Percentiles rank a stretch among this genome's conserved stretches.
phyloP scores from a whole-genome alignment of 2,113 vertebrate species.

The Pituophis catenifer region DNA sequence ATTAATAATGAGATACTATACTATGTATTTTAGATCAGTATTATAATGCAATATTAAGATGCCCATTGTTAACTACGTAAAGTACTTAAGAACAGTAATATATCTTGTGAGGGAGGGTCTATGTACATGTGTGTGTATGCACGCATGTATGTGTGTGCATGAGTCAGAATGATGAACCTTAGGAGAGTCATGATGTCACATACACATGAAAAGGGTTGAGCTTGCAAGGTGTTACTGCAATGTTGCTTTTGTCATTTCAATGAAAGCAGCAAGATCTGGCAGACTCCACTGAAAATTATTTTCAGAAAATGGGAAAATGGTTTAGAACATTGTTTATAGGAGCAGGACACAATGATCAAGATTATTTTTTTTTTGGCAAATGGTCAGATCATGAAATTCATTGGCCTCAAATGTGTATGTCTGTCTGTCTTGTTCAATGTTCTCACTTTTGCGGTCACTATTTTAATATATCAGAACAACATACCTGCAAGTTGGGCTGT shows the following conservation, averaged over 20 bases:
- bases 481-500: conserved; percentile 88
- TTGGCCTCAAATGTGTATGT: background rate
- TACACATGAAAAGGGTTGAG: background rate
- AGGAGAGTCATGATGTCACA: background rate
- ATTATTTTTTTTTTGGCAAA: background rate
- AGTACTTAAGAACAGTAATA: background rate
- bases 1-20: background rate
- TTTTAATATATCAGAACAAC: conserved; percentile 14
- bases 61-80: background rate
- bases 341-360: background rate
- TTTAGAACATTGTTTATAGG: background rate
- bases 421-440: background rate
- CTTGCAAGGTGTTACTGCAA: background rate
- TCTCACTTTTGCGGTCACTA: background rate
- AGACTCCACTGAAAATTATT: background rate
- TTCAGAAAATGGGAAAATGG: background rate
- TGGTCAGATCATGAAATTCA: rapidly evolving
- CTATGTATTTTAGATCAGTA: background rate
- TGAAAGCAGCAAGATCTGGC: background rate
- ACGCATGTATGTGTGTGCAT: background rate
- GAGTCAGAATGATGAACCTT: background rate
- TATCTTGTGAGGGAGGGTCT: background rate
- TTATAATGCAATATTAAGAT: background rate
- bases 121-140: background rate
- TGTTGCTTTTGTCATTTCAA: background rate